phyloP scores from a whole-genome alignment of 2,797 vertebrate genomes.

The Ctenopoma multispine region DNA sequence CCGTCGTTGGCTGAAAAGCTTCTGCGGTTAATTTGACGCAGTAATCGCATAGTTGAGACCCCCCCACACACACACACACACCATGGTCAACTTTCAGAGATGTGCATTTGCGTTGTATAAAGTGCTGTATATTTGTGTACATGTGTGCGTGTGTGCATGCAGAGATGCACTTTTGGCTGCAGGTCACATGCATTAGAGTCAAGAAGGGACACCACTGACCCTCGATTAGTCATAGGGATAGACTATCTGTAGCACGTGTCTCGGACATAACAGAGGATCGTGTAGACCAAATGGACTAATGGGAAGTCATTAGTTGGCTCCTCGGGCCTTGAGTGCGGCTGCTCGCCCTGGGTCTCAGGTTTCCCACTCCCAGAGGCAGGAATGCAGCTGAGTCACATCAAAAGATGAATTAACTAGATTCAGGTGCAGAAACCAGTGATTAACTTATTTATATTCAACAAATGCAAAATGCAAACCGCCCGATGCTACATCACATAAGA shows the following conservation, averaged over 20 bases:
- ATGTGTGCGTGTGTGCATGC: background rate
- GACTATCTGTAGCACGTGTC: constrained; percentile 66
- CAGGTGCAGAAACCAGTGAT: constrained; percentile 22
- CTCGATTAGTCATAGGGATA: constrained; percentile 70
- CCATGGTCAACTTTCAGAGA: constrained; percentile 40
- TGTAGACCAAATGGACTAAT: constrained; percentile 55
- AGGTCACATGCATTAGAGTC: constrained; percentile 39
- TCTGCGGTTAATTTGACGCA: constrained; percentile 72
- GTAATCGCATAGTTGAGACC: constrained; percentile 44
- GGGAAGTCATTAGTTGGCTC: constrained; percentile 63
- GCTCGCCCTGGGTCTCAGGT: constrained; percentile 62
- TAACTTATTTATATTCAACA: constrained; percentile 14
- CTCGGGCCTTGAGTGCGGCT: constrained; percentile 38
- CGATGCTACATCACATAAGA: background rate
- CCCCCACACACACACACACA: background rate
- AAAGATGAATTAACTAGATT: constrained; percentile 41
- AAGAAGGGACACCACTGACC: constrained; percentile 52
- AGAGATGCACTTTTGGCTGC: constrained; percentile 24
- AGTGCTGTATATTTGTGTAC: background rate
- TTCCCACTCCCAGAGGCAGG: constrained; percentile 56
- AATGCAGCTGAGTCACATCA: constrained; percentile 63
- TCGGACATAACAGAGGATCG: constrained; percentile 65
- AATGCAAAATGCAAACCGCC: background rate
- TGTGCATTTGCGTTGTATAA: constrained; percentile 52
- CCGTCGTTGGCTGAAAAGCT: constrained; percentile 54